Conservation (phyloP, 2,797 vertebrate genomes). For the Hemibagrus guttatus region DNA sequence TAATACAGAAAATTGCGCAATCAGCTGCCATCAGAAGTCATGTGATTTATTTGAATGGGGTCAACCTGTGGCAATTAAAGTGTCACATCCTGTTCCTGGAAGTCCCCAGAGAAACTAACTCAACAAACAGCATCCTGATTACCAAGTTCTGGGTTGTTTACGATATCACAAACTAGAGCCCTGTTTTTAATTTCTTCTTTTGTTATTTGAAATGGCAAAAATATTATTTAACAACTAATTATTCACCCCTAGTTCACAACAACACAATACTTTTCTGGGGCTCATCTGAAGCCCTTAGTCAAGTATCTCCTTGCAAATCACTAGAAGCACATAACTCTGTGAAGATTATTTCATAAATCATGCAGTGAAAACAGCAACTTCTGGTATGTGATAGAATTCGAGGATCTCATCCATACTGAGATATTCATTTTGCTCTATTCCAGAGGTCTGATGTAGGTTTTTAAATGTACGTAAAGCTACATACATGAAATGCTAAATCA, state of each 20-base stretch:
- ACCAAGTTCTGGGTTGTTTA: background rate
- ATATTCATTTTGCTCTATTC: background rate
- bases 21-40: background rate
- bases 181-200: background rate
- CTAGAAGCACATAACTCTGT: background rate
- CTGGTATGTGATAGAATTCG: background rate
- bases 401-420: background rate
- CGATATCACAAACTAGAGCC: background rate
- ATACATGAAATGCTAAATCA: background rate
- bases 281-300: background rate
- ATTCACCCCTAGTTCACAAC: background rate
- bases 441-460: background rate
- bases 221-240: background rate
- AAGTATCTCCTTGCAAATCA: background rate
- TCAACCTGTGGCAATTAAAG: background rate
- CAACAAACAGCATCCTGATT: background rate
- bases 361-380: background rate
- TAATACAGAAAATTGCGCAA: background rate
- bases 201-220: background rate
- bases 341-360: background rate
- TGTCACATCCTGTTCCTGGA: background rate
- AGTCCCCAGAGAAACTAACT: background rate
- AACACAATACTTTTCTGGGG: too few species aligned
- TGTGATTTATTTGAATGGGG: background rate
- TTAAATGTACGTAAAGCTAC: background rate